Percentiles rank a stretch among this genome's conserved stretches.
Evolutionary conservation across 2,113 vertebrate genomes (phyloP).

Genomic region (Platysternon megacephalum): DNA sequence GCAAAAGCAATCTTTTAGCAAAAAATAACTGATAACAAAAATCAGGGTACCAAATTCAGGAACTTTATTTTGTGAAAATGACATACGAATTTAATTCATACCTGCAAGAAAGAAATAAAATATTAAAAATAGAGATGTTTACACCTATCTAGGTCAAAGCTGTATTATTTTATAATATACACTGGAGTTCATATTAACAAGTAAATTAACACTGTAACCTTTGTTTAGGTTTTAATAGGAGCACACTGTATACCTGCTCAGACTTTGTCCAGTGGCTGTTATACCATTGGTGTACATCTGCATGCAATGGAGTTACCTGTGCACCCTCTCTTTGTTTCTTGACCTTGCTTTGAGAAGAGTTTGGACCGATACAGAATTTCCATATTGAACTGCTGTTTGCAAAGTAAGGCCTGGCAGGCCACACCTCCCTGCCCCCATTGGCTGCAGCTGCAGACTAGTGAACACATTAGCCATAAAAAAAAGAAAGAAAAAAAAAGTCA

Average conservation of each 20-base stretch:
- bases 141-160: background rate
- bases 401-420: too few relatives aligned
- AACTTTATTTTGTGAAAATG: background rate
- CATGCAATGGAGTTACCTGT: background rate
- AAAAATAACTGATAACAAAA: background rate
- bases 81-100: background rate
- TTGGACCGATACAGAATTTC: too few relatives aligned
- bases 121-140: background rate
- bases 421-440: too few relatives aligned
- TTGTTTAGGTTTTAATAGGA: background rate
- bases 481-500: background rate
- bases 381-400: too few relatives aligned
- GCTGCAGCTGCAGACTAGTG: background rate
- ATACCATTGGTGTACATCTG: background rate
- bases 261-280: background rate
- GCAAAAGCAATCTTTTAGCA: background rate
- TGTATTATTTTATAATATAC: background rate
- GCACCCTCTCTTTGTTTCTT: too few relatives aligned
- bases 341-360: too few relatives aligned
- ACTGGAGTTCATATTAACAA: too few relatives aligned
- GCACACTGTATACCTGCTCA: background rate
- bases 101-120: background rate
- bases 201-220: too few relatives aligned
- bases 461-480: background rate
- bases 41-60: background rate